Conservation (phyloP, 2,113 vertebrate species). For the Synodontis membranacea region DNA sequence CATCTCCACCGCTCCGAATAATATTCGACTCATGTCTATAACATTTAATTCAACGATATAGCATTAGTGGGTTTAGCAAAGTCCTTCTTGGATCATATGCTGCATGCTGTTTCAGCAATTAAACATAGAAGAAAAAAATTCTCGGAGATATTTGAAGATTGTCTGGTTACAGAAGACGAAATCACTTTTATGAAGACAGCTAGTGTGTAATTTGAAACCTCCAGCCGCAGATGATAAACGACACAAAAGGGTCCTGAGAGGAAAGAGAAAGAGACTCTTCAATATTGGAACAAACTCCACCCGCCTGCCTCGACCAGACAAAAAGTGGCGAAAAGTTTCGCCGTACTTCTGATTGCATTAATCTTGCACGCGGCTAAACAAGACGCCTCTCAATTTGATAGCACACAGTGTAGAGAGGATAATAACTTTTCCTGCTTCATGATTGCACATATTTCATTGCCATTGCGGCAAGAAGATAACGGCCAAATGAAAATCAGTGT, state of each 20-base stretch:
- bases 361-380: conserved; percentile 32
- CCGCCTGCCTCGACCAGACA: neutral
- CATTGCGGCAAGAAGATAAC: conserved; percentile 23
- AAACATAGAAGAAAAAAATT: neutral
- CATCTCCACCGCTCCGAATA: neutral
- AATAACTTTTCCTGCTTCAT: conserved; percentile 45
- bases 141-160: conserved; percentile 3
- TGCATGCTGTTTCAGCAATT: neutral
- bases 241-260: neutral
- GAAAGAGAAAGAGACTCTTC: neutral
- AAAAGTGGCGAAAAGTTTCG: conserved; percentile 10
- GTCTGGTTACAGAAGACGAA: neutral
- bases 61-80: neutral
- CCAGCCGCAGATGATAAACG: neutral
- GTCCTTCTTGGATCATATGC: too few species aligned
- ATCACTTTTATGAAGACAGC: neutral
- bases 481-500: conserved; percentile 28
- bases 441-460: conserved; percentile 46
- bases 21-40: neutral
- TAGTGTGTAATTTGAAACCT: neutral
- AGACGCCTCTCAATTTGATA: conserved; percentile 29
- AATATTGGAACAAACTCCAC: neutral
- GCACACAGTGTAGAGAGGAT: conserved; percentile 21
- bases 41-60: neutral
- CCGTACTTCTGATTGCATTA: conserved; percentile 11